phyloP scores from a whole-genome alignment of 1,140 invertebrate genomes.

The Ooceraea biroi region DNA sequence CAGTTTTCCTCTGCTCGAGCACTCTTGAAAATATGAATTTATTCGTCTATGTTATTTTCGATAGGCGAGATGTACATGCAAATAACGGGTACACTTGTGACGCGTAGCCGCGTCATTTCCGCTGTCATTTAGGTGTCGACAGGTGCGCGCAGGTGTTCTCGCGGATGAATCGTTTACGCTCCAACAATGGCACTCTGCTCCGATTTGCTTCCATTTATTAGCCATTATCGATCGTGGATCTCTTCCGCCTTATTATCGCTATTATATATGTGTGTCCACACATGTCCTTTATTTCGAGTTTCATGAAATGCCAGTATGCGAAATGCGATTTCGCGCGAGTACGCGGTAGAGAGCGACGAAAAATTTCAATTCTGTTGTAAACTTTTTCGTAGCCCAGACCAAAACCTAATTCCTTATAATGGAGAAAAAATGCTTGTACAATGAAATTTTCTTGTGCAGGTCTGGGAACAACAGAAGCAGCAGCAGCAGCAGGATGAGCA shows the following conservation, averaged over 20 bases:
- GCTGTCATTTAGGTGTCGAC: conserved; percentile 22
- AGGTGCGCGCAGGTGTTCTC: conserved; percentile 50
- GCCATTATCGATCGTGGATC: neutral
- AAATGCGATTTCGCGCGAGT: neutral
- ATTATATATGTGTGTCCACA: neutral
- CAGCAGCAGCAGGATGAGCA: conserved; percentile 90
- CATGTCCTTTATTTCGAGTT: neutral
- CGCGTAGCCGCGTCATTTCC: conserved; percentile 35
- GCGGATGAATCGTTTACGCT: conserved; percentile 18
- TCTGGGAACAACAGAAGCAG: conserved; percentile 92
- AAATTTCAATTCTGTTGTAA: too few species aligned
- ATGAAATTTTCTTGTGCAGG: conserved; percentile 84
- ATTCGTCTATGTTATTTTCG: conserved; percentile 25
- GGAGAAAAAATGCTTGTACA: neutral
- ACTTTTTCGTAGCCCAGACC: too few species aligned
- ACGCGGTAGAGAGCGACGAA: neutral
- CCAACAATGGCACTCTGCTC: neutral
- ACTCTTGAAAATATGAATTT: neutral
- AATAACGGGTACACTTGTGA: conserved; percentile 31
- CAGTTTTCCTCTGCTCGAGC: neutral
- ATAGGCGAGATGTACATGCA: conserved; percentile 6
- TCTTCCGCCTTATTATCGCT: neutral
- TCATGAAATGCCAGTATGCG: neutral
- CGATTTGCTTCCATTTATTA: conserved; percentile 12
- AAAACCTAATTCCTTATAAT: too few species aligned